Evolutionary conservation across 2,113 vertebrate genomes (phyloP).

Genomic region (Trinectes maculatus): DNA sequence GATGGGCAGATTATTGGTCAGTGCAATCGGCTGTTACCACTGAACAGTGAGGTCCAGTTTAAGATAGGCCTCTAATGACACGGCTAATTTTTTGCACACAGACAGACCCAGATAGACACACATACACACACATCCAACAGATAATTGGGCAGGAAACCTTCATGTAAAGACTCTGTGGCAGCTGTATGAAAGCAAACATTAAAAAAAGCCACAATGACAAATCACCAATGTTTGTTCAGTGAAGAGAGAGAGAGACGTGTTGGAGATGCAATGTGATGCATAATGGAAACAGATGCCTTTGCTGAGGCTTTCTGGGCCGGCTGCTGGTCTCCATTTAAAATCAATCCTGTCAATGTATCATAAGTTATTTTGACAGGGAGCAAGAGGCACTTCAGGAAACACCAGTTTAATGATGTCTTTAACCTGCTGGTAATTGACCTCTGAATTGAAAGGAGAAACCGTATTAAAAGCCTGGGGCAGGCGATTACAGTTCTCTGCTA

Average conservation of each 20-base stretch:
- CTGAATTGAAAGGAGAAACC: constrained; percentile 73
- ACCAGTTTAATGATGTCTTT: constrained; percentile 80
- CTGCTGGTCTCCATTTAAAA: constrained; percentile 76
- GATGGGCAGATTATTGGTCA: constrained; percentile 36
- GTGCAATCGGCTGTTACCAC: constrained; percentile 20
- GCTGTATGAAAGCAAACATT: constrained; percentile 63
- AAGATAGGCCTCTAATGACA: constrained; percentile 30
- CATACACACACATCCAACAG: constrained; percentile 26
- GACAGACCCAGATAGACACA: background rate
- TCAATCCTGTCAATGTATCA: constrained; percentile 78
- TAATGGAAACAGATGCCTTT: constrained; percentile 75
- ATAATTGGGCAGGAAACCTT: constrained; percentile 70
- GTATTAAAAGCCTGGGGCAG: constrained; percentile 73
- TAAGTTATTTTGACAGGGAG: constrained; percentile 82
- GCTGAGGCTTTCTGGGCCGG: constrained; percentile 63
- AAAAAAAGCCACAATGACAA: constrained; percentile 69
- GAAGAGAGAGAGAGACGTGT: constrained; percentile 73
- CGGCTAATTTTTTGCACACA: constrained; percentile 26
- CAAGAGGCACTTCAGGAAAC: constrained; percentile 79
- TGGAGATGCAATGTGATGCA: constrained; percentile 64
- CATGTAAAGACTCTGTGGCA: constrained; percentile 63
- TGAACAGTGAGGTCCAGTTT: constrained; percentile 22
- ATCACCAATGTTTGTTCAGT: constrained; percentile 63
- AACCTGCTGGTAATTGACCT: constrained; percentile 81
- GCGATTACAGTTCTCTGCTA: constrained; percentile 72